Percentiles rank a stretch among this genome's conserved stretches.
phyloP scores from a whole-genome alignment of 2,888 invertebrate genomes.

The Cataglyphis albicans region DNA sequence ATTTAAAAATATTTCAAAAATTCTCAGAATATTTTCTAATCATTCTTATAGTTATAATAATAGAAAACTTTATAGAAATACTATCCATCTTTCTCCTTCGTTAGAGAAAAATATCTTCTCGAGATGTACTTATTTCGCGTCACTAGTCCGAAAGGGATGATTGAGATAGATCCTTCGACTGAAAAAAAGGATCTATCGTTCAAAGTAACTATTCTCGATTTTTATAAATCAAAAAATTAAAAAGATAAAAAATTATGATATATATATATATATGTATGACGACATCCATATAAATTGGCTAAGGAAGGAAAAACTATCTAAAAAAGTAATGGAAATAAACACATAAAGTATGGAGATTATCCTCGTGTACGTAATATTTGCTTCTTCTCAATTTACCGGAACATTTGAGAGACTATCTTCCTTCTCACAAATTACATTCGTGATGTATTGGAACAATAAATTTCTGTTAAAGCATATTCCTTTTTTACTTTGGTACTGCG shows the following conservation, averaged over 20 bases:
- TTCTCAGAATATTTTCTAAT: neutral
- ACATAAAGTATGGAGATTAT: conserved; percentile 1
- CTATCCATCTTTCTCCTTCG: neutral
- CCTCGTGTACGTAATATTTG: conserved; percentile 57
- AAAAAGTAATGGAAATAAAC: neutral
- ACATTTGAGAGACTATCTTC: conserved; percentile 40
- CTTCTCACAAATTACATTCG: conserved; percentile 68
- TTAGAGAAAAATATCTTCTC: conserved; percentile 20
- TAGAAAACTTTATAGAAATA: neutral
- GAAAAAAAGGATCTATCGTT: neutral
- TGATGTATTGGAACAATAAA: conserved; percentile 79
- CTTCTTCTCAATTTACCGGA: conserved; percentile 57
- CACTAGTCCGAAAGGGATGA: neutral
- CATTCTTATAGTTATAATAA: conserved; percentile 5
- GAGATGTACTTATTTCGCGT: conserved; percentile 3
- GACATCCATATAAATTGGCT: conserved; percentile 12
- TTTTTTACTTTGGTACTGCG: neutral
- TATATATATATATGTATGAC: too few species aligned
- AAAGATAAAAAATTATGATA: neutral
- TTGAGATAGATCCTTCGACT: neutral
- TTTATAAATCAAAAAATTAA: neutral
- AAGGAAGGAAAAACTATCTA: neutral
- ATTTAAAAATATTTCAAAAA: conserved; percentile 2
- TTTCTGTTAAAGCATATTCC: conserved; percentile 66
- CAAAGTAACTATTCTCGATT: conserved; percentile 7